Base-by-base conservation (phyloP, 2,113 vertebrate genomes). In the Erinaceus europaeus region DNA sequence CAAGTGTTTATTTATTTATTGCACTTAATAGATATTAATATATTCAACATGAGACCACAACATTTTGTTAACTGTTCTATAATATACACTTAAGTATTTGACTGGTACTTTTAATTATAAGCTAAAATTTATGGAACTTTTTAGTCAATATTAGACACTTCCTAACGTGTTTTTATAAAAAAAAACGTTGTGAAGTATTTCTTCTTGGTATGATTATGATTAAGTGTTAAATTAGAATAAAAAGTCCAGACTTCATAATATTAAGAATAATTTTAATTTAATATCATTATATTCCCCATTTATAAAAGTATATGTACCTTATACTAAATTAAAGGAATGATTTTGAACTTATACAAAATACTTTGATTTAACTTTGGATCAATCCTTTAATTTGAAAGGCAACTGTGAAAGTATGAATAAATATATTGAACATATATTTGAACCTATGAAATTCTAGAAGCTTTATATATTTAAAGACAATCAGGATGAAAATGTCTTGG, bases 51-150 rank as follows among this genome's bases (percentile, higher is more conserved):
- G 20, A 55, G 17, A 48, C n/a, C 64, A 36, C 1, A 75, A 38
- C 6, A 84, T 55, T 21, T 71, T 64, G 27, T 3, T 83, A 55
- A 78, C 1, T 36, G 21, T 86, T 62, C 40, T 40, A 34, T 59
- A 68, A 55, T 40, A 12, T 13, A 2, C 0, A 34, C 4, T 64
- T 68, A 38, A 38, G 46, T 80, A 88, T 40, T 68, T 77, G 4
- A 92, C 52, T 75, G n/a, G 38, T 55, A 29, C 3, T 73, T 87
- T 55, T 34, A 83, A 72, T 65, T 34, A 53, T 87, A 79, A 92
- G 20, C 11, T 44, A 84, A 79, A 57, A 29, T 57, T 6, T 40
- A 75, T 72, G 48, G 52, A 89, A 59, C 77, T 42, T 71, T 32
- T 6, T 44, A 38, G 36, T 77, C 36, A 81, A 81, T 78, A 7